These are phyloP conservation scores for Remorina albescens DNA, from an alignment of 2,797 vertebrate species.

Conservation along the genomic window DNA sequence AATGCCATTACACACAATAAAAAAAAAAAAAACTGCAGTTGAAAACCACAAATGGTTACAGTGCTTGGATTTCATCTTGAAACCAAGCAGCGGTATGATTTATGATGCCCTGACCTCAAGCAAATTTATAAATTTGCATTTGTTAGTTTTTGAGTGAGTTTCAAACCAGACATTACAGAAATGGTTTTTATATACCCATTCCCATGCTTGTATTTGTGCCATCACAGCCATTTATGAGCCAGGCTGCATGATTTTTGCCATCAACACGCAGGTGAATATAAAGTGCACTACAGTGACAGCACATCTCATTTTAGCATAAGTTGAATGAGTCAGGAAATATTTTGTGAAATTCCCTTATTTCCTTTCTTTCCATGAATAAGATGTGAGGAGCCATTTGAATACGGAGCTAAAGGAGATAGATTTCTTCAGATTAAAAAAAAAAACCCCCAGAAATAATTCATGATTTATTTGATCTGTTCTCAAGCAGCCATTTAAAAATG, in stretches of 20 bases:
- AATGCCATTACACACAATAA: slow-evolving; percentile 29
- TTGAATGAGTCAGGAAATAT: neutral
- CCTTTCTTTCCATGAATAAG: neutral
- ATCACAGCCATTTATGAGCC: slow-evolving; percentile 25
- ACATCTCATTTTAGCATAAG: neutral
- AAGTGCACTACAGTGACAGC: slow-evolving; percentile 1
- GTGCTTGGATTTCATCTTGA: slow-evolving; percentile 54
- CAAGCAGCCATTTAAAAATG: neutral
- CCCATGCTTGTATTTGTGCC: slow-evolving; percentile 17
- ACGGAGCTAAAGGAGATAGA: neutral
- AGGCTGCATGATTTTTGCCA: slow-evolving; percentile 13
- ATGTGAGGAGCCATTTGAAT: neutral
- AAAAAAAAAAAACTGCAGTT: too few species aligned
- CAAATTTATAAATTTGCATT: slow-evolving; percentile 55
- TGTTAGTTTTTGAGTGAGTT: slow-evolving; percentile 39
- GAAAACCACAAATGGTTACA: slow-evolving; percentile 58
- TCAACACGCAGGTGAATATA: slow-evolving; percentile 45
- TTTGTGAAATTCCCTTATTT: slow-evolving; percentile 1
- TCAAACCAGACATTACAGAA: slow-evolving; percentile 56
- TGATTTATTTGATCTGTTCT: neutral
- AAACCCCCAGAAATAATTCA: too few species aligned
- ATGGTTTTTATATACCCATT: slow-evolving; percentile 29
- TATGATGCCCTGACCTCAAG: slow-evolving; percentile 56
- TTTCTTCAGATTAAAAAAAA: too few species aligned
- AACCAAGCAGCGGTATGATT: slow-evolving; percentile 56